Conservation (phyloP, 2,113 vertebrate genomes). For the Hyaena hyaena region DNA sequence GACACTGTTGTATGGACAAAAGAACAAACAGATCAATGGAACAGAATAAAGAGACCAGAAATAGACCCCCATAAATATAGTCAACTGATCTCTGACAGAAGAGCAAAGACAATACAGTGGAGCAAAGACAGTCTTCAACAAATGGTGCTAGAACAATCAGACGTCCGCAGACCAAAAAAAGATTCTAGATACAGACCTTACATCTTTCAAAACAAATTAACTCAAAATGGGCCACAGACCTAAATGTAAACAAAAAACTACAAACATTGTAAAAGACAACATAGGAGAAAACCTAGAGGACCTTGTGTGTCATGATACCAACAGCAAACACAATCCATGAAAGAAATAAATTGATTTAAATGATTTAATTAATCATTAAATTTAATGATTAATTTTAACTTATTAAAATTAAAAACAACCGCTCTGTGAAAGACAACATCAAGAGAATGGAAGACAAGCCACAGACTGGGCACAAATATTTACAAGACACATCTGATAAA, state of each 20-base stretch:
- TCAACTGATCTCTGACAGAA: not conserved
- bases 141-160: not conserved
- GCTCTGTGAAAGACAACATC: not conserved
- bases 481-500: not conserved
- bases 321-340: not conserved
- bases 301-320: not conserved
- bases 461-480: not conserved
- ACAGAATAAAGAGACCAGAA: not conserved
- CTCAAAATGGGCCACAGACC: not conserved
- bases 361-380: not conserved
- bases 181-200: not conserved
- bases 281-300: not conserved
- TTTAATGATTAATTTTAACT: not conserved
- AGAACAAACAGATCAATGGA: not conserved
- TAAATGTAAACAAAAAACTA: not conserved
- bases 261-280: not conserved
- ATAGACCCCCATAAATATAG: not conserved
- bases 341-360: not conserved
- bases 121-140: not conserved
- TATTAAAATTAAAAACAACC: not conserved
- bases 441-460: not conserved
- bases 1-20: not conserved
- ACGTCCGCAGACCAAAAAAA: not conserved
- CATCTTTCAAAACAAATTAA: not conserved
- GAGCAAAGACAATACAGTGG: not conserved